Evolutionary conservation across 37 sponge, comb jelly and placozoan species (phyloP).

Genomic region (Halisarca cf. caerulea): DNA sequence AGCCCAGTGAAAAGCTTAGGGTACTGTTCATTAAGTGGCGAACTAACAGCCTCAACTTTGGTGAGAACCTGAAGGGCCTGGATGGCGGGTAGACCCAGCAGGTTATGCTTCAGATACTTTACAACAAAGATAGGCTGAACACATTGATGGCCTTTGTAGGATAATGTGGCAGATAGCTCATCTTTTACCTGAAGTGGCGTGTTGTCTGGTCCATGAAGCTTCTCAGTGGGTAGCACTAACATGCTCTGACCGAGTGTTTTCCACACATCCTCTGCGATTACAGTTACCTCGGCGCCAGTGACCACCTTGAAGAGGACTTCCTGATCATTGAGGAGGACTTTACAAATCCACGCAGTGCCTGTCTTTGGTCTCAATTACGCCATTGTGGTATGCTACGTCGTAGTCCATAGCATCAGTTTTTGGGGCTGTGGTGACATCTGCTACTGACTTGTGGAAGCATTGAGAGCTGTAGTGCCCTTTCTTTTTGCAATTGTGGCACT

Average conservation of each 20-base stretch:
- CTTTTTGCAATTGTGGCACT: constrained; percentile 42
- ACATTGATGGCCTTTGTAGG: constrained; percentile 1
- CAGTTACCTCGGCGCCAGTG: constrained; percentile 21
- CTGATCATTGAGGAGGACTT: neutral
- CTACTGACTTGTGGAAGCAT: neutral
- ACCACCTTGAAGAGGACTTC: constrained; percentile 21
- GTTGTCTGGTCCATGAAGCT: constrained; percentile 16
- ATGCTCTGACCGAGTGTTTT: neutral
- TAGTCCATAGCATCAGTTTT: no score
- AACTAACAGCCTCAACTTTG: constrained; percentile 5
- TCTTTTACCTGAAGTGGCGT: neutral
- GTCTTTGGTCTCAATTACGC: neutral
- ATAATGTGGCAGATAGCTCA: constrained; percentile 11
- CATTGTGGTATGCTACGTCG: neutral
- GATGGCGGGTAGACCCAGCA: constrained; percentile 8
- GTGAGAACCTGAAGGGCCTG: constrained; percentile 14
- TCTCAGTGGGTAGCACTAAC: constrained; percentile 1
- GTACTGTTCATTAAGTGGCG: neutral
- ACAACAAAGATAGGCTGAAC: constrained; percentile 11
- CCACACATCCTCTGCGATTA: constrained; percentile 19
- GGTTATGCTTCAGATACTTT: constrained; percentile 15
- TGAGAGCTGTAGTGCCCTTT: constrained; percentile 49
- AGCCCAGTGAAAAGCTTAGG: constrained; percentile 15
- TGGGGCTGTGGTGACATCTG: neutral
- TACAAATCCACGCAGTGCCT: neutral